Evolutionary conservation across 92 coral and sea anemone species (phyloP).

Genomic region (Hydrozoanthus gracilis): DNA sequence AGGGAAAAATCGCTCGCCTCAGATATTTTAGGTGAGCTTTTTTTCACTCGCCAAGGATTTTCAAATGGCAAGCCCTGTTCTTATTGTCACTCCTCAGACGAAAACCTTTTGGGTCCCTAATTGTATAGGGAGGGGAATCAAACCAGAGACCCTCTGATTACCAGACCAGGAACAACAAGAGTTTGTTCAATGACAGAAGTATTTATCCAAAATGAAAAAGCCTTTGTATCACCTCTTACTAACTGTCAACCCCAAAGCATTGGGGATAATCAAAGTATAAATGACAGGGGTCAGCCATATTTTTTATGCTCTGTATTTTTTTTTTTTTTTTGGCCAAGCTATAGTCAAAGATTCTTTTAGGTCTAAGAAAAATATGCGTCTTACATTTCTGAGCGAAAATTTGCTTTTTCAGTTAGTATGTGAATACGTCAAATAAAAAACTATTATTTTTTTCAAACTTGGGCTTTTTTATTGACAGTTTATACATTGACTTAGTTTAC

Average conservation of each 20-base stretch:
- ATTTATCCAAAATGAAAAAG: slow-evolving; percentile 2
- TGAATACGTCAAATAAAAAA: not conserved
- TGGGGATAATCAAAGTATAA: slow-evolving; percentile 6
- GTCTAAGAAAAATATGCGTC: not conserved
- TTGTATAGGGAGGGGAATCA: no score
- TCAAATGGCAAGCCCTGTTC: not conserved
- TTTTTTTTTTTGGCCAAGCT: slow-evolving; percentile 5
- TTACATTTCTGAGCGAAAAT: not conserved
- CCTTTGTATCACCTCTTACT: not conserved
- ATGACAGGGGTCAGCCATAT: not conserved
- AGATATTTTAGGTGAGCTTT: no score
- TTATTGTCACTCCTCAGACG: not conserved
- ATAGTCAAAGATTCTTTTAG: not conserved
- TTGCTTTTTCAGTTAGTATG: not conserved
- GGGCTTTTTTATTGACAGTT: no score
- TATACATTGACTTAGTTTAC: no score
- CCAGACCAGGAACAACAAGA: no score
- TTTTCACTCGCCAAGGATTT: no score
- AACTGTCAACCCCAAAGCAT: not conserved
- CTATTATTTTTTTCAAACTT: no score
- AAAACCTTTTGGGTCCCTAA: not conserved
- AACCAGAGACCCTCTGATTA: no score
- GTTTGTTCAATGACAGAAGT: not conserved
- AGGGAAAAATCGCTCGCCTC: no score
- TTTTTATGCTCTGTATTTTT: not conserved